Percentiles rank a stretch among this genome's conserved stretches.
Evolutionary conservation across 1,140 invertebrate species (phyloP).

Genomic region (Amyelois transitella): DNA sequence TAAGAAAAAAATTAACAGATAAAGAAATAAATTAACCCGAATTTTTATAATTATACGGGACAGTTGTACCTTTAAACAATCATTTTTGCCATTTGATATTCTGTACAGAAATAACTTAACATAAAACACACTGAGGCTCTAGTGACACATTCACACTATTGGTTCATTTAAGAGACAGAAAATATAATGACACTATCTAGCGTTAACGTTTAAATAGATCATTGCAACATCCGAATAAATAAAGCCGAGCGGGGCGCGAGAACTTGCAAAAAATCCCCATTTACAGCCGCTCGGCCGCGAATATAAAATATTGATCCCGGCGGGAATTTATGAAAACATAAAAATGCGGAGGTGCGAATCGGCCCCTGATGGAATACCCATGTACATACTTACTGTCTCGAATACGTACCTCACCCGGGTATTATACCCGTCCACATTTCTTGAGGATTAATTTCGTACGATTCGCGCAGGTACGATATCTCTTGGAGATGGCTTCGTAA

Average conservation of each 20-base stretch:
- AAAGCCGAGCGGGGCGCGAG: slow-evolving; percentile 24
- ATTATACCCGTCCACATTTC: slow-evolving; percentile 15
- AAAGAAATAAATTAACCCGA: too few species aligned
- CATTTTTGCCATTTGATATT: too few species aligned
- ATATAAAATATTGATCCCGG: slow-evolving; percentile 61
- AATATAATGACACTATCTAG: too few species aligned
- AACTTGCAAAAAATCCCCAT: slow-evolving; percentile 40
- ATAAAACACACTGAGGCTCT: too few species aligned
- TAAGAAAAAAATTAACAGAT: too few species aligned
- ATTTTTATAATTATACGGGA: too few species aligned
- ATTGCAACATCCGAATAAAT: slow-evolving; percentile 36
- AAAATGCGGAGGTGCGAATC: slow-evolving; percentile 41
- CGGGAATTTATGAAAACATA: slow-evolving; percentile 62
- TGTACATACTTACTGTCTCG: slow-evolving; percentile 20
- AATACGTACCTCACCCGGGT: too few species aligned
- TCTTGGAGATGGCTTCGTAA: neutral
- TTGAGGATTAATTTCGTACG: slow-evolving; percentile 16
- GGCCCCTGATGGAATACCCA: slow-evolving; percentile 1
- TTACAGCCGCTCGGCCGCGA: slow-evolving; percentile 26
- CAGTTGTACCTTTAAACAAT: too few species aligned
- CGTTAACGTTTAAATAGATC: neutral
- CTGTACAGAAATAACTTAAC: too few species aligned
- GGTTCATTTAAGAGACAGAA: too few species aligned
- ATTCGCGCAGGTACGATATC: neutral
- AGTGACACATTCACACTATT: too few species aligned